Base-by-base conservation (phyloP, 2,113 vertebrate species). In the Siphamia tubifer region DNA sequence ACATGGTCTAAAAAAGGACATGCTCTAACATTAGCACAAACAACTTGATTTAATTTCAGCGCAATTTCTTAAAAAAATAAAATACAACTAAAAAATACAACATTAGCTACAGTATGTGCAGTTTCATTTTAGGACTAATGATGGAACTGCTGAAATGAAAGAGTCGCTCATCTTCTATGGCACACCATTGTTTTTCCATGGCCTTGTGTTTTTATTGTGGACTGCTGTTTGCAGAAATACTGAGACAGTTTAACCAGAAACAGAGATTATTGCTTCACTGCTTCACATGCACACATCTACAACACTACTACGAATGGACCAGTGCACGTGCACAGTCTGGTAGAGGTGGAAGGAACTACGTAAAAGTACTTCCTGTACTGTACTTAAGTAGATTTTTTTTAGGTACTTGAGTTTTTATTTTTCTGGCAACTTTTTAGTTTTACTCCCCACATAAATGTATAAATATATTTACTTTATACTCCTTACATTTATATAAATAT, bases 201-300 rank as follows among this genome's bases (percentile, higher is more conserved):
- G 47, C 21, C 56, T 58, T 67, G 60, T 62, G 55, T 51, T 75
- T 79, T 74, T 65, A 52, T 28, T 68, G 62, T 38, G 28, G 21
- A 31, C 21, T 56, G 49, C 51, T 69, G 63, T 54, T 19, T 36
- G 77, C 52, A 62, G 54, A 87, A 70, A 67, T 16, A 62, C 47
- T 32, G 66, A 54, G 42, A 53, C 51, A 10, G 61, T 62, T 68
- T 49, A 65, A 79, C 68, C 42, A 44, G 52, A 62, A 72, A 38
- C 44, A 45, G 76, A 63, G 28, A 71, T 90, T 91, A 90, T 92
- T 90, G 87, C 90, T 89, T 53, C 51, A 63, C 76, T 78, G 71
- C 66, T 74, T 83, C 63, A 85, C 82, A 82, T 83, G 87, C 83
- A 85, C 74, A 78, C 84, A 62, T 60, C 43, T 44, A 76, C 55